These are phyloP conservation scores for Nothura maculosa DNA, from an alignment of 2,797 vertebrate genomes.

Conservation along the genomic window DNA sequence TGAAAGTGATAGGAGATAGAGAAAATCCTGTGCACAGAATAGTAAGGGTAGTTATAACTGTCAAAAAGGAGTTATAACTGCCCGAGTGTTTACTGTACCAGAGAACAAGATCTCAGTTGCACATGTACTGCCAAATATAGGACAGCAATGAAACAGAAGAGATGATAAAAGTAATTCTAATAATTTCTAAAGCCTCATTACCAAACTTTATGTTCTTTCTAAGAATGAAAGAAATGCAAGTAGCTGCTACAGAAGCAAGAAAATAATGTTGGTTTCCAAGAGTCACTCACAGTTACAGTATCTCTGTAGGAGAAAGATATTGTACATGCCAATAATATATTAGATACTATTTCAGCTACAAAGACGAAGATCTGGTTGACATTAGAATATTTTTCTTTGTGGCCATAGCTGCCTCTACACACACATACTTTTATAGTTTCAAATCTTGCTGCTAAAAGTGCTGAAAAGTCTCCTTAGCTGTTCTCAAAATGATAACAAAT, in stretches of 20 bases:
- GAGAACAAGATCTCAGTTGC: neutral
- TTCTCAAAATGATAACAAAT: neutral
- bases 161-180: conserved; percentile 19
- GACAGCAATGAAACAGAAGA: neutral
- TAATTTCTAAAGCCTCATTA: neutral
- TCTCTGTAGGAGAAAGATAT: conserved; percentile 20
- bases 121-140: neutral
- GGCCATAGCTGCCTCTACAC: conserved; percentile 39
- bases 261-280: conserved; percentile 37
- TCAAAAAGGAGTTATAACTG: neutral
- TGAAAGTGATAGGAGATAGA: too few species aligned
- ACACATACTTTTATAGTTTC: conserved; percentile 19
- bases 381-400: conserved; percentile 57
- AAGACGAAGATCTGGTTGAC: conserved; percentile 61
- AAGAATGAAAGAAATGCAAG: conserved; percentile 12
- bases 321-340: neutral
- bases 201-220: neutral
- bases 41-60: neutral
- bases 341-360: conserved; percentile 27
- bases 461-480: conserved; percentile 19
- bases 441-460: neutral
- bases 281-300: conserved; percentile 26
- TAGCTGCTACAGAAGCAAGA: conserved; percentile 40
- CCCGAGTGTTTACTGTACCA: neutral
- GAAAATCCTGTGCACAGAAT: neutral